These are phyloP conservation scores for Ceratitis capitata DNA, from an alignment of 1,140 invertebrate species.

Conservation along the genomic window DNA sequence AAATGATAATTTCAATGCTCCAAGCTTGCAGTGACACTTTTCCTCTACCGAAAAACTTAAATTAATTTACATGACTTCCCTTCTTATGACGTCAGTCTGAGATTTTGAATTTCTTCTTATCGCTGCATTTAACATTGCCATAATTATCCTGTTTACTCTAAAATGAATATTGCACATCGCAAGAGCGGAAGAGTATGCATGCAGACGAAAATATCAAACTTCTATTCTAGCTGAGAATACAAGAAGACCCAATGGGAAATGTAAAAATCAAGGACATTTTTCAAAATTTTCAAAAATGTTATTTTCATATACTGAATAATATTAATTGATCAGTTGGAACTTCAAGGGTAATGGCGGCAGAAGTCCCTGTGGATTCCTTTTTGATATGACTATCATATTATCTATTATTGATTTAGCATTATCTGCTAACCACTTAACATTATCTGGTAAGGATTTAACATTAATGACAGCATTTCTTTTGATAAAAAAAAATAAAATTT, in stretches of 20 bases:
- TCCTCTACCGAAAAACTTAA: not conserved
- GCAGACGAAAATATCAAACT: not conserved
- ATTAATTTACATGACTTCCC: not conserved
- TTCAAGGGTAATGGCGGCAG: too few relatives aligned
- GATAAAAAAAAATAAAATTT: too few relatives aligned
- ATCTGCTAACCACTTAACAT: too few relatives aligned
- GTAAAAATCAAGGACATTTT: too few relatives aligned
- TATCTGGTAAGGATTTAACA: too few relatives aligned
- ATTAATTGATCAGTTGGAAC: too few relatives aligned
- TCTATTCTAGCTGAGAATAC: too few relatives aligned
- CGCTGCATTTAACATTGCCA: conserved; percentile 64
- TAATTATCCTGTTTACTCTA: conserved; percentile 65
- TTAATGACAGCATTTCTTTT: too few relatives aligned
- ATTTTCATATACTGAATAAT: too few relatives aligned
- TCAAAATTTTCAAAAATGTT: not conserved
- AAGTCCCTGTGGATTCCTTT: too few relatives aligned
- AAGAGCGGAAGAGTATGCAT: not conserved
- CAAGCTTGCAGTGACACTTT: not conserved
- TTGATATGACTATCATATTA: too few relatives aligned
- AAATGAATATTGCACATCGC: conserved; percentile 42
- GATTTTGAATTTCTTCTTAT: conserved; percentile 51
- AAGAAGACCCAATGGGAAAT: not conserved
- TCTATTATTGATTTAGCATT: too few relatives aligned
- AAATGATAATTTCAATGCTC: not conserved
- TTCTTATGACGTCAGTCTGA: not conserved